phyloP scores from a whole-genome alignment of 1,140 invertebrate genomes.

The Pemphigus obesinymphae region DNA sequence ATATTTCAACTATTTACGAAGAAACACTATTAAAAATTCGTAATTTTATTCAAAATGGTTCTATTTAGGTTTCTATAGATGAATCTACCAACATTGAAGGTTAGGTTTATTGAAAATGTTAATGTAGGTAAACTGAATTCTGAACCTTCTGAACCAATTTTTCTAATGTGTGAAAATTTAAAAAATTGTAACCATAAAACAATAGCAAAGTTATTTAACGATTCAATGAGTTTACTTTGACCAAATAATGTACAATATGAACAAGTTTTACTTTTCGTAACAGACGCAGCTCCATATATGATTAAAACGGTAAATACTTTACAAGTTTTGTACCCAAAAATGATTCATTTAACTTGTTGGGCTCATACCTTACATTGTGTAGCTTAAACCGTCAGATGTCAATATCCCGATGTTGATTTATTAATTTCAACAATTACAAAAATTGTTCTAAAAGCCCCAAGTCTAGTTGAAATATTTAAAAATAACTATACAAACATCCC shows the following conservation, averaged over 20 bases:
- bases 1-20: too few species aligned
- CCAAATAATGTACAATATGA: neutral
- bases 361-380: neutral
- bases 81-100: too few species aligned
- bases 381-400: neutral
- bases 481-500: neutral
- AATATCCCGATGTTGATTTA: neutral
- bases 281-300: constrained; percentile 24
- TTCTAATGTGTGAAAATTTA: too few species aligned
- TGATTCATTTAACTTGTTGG: constrained; percentile 13
- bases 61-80: too few species aligned
- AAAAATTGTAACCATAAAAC: too few species aligned
- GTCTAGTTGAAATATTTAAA: neutral
- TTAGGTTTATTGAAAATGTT: too few species aligned
- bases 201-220: too few species aligned
- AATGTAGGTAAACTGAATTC: too few species aligned
- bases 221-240: neutral
- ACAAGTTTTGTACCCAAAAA: neutral
- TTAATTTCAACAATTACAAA: neutral
- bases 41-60: too few species aligned
- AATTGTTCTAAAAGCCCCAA: neutral
- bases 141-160: too few species aligned
- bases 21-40: too few species aligned
- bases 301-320: neutral
- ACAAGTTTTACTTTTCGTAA: constrained; percentile 1